Evolutionary conservation across 2,113 vertebrate genomes (phyloP), one percentile per base, ranked within the genome.

Genomic region (Puma concolor): DNA sequence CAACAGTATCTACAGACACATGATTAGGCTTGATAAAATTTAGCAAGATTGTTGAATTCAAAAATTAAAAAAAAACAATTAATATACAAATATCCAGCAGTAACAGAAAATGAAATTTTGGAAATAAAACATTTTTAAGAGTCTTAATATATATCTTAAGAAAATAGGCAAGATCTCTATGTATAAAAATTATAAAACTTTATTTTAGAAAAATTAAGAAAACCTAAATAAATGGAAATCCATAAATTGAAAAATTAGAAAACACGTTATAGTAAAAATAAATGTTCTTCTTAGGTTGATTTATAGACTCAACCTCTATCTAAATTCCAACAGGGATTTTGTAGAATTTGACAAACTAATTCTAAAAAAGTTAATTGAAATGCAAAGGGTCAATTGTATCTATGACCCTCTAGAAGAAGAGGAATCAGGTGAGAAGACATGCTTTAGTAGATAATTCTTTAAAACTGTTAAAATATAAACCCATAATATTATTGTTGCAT

Each of bases 381-480:
- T 72, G 29, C n/a, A 69, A 83, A 92, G 29, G 6, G n/a, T n/a
- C 52, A 57, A 21, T 38, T 93, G 6, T 48, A 85, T 48, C 25
- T 21, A 67, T 81, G 19, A 80, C 1, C 41, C 15, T 69, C 27
- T 52, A 95, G 27, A 77, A 86, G 66, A 89, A 52, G 71, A 74
- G 10, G 13, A 96, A 88, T 72, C 16, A 23, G 31, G 17, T 64
- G 52, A 88, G 27, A 89, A 92, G 15, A 67, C 3, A 11, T 67
- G n/a, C 21, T 88, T 92, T 60, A 94, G 33, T 89, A 89, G 17
- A 64, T 71, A 83, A 52, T 89, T 54, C 25, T 19, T 79, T 64
- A 84, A 89, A 72, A 13, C 11, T 79, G 25, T 57, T 63, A 23
- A 88, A 91, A 88, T 88, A 92, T 92, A 85, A 97, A 85, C 81